Conservation (phyloP, 2,797 vertebrate species). For the Argentina silus region DNA sequence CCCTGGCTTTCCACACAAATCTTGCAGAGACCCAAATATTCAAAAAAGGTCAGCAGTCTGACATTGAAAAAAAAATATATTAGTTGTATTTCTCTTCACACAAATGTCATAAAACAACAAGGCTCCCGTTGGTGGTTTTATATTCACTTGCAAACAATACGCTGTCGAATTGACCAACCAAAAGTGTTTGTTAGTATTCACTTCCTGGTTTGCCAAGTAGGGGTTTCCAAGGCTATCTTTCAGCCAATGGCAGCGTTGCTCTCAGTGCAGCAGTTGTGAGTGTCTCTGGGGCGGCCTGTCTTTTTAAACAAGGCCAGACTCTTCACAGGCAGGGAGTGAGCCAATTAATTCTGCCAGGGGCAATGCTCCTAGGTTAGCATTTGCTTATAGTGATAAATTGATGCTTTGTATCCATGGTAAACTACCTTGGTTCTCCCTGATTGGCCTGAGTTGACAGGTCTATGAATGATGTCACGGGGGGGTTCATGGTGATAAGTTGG, state of each 20-base stretch:
- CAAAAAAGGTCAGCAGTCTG: no score
- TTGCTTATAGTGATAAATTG: conserved; percentile 85
- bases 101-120: no score
- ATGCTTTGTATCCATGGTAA: conserved; percentile 76
- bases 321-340: conserved; percentile 80
- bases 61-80: not conserved
- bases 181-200: conserved; percentile 45
- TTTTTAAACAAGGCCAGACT: conserved; percentile 81
- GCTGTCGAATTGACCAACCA: conserved; percentile 28
- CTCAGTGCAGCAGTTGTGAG: conserved; percentile 56
- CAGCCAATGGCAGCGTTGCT: conserved; percentile 67
- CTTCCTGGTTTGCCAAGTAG: conserved; percentile 70
- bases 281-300: conserved; percentile 77
- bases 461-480: conserved; percentile 71
- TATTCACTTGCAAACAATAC: conserved; percentile 7
- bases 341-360: conserved; percentile 81
- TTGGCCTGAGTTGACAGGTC: conserved; percentile 64
- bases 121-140: not conserved
- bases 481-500: conserved; percentile 77
- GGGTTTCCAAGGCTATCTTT: conserved; percentile 77
- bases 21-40: no score
- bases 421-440: conserved; percentile 64
- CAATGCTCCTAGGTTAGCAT: conserved; percentile 79
- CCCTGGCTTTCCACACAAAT: no score
- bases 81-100: no score